Percentiles rank a stretch among this genome's conserved stretches.
Conservation (phyloP, 2,888 invertebrate genomes). For the Drepana falcataria region DNA sequence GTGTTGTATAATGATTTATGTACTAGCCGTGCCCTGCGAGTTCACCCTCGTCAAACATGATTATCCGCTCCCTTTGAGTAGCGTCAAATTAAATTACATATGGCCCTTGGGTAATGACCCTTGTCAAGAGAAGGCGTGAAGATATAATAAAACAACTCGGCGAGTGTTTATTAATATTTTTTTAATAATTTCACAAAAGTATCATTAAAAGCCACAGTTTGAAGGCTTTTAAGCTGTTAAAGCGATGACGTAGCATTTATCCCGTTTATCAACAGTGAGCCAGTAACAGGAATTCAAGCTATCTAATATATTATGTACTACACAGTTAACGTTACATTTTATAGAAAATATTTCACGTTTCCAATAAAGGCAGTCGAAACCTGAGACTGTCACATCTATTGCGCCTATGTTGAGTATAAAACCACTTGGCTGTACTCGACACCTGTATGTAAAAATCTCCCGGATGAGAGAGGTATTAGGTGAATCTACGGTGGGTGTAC, state of each 20-base stretch:
- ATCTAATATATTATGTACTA: slow-evolving; percentile 52
- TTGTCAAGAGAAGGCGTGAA: too few relatives aligned
- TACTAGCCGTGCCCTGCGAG: too few relatives aligned
- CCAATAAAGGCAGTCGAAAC: slow-evolving; percentile 65
- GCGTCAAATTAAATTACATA: too few relatives aligned
- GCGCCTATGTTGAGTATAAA: slow-evolving; percentile 29
- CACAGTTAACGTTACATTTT: slow-evolving; percentile 62
- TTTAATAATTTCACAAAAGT: slow-evolving; percentile 79
- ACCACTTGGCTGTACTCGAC: slow-evolving; percentile 5
- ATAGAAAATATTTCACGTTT: slow-evolving; percentile 71
- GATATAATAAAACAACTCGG: slow-evolving; percentile 15
- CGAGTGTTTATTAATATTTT: slow-evolving; percentile 59
- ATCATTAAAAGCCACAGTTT: slow-evolving; percentile 76
- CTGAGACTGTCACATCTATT: slow-evolving; percentile 53
- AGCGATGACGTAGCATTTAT: slow-evolving; percentile 60
- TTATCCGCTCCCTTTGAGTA: too few relatives aligned
- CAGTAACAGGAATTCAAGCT: slow-evolving; percentile 66
- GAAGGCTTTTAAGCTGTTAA: slow-evolving; percentile 77
- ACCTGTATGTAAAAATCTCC: slow-evolving; percentile 4
- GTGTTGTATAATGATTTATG: background rate
- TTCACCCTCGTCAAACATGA: too few relatives aligned
- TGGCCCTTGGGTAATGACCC: too few relatives aligned
- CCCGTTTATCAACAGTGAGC: slow-evolving; percentile 53
- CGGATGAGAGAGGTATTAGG: too few relatives aligned
- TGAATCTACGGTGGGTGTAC: too few relatives aligned